Evolutionary conservation across 2,113 vertebrate genomes (phyloP), one percentile per base, ranked within the genome.

Genomic region (Panthera tigris): DNA sequence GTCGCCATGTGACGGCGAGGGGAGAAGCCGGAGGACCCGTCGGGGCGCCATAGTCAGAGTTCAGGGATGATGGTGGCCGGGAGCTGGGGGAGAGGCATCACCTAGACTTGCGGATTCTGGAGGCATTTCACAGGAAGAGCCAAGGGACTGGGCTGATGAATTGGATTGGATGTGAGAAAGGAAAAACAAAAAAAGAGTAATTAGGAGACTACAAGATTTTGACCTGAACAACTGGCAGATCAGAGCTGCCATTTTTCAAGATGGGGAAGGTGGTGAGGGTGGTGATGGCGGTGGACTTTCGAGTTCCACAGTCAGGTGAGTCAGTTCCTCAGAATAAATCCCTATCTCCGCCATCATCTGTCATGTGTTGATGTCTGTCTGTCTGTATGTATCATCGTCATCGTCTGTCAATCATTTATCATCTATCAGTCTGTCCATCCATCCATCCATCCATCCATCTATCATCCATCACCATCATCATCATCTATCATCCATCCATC

Each of bases 1-100:
- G 36, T 16, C 27, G 1, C 14, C 3, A 11, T 2, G 2, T 50
- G 45, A 36, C 1, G 23, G 45, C 25, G 3, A n/a, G 5, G 29
- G 4, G 5, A 1, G 68, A 39, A 19, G 27, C 21, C 15, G 27
- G 23, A 45, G 7, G 55, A 13, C 4, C 16, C 16, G 3, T 19
- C 33, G 29, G 31, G 3, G 5, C 8, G 0, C 1, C 2, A 4
- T 2, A 16, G 79, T 31, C 57, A 27, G 25, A 41, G 76, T 25
- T 48, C 41, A 23, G 61, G 71, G 33, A 33, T 39, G 33, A 33
- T 25, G 4, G 31, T 19, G 45, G 19, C 36, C 15, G 45, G 6
- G 55, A 33, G n/a, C 45, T 25, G 6, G 39, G 12, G n/a, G 57
- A 13, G n/a, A 15, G 2, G 16, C n/a, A 19, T 66, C 73, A 36